Conservation (phyloP, 2,888 invertebrate genomes). For the Elegia similella region DNA sequence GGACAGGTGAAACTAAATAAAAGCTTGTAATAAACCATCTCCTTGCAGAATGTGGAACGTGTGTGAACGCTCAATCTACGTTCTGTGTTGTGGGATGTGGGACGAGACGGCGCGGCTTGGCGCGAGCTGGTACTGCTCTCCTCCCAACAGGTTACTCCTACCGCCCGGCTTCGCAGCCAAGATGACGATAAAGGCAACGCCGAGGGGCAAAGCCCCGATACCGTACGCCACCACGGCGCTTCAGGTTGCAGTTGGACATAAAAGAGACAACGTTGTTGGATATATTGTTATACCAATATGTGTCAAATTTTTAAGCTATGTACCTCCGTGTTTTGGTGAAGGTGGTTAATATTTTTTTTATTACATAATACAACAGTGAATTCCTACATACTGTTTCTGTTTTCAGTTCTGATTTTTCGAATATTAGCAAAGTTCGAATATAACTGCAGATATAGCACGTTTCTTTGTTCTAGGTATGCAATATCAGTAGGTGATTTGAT, state of each 20-base stretch:
- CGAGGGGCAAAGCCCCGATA: slow-evolving; percentile 40
- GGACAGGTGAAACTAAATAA: not conserved
- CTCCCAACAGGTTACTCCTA: slow-evolving; percentile 51
- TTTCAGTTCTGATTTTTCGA: no score
- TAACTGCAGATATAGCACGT: no score
- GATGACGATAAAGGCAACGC: slow-evolving; percentile 45
- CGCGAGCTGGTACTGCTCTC: slow-evolving; percentile 54
- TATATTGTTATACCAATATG: slow-evolving; percentile 54
- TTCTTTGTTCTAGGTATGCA: no score
- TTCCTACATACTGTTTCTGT: not conserved
- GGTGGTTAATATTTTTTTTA: slow-evolving; percentile 23
- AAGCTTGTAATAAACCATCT: no score
- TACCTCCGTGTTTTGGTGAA: slow-evolving; percentile 23
- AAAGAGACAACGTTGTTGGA: slow-evolving; percentile 52
- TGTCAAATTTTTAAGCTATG: slow-evolving; percentile 49
- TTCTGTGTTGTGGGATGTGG: slow-evolving; percentile 56
- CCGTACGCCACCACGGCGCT: slow-evolving; percentile 37
- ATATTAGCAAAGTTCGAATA: no score
- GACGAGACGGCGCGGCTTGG: slow-evolving; percentile 47
- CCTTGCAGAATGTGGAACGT: slow-evolving; percentile 51
- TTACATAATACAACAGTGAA: not conserved
- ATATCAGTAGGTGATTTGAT: no score
- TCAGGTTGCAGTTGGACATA: slow-evolving; percentile 54
- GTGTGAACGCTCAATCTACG: slow-evolving; percentile 45
- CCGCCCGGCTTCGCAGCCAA: slow-evolving; percentile 52